Evolutionary conservation across 2,888 invertebrate genomes (phyloP).

Genomic region (Oscheius onirici): DNA sequence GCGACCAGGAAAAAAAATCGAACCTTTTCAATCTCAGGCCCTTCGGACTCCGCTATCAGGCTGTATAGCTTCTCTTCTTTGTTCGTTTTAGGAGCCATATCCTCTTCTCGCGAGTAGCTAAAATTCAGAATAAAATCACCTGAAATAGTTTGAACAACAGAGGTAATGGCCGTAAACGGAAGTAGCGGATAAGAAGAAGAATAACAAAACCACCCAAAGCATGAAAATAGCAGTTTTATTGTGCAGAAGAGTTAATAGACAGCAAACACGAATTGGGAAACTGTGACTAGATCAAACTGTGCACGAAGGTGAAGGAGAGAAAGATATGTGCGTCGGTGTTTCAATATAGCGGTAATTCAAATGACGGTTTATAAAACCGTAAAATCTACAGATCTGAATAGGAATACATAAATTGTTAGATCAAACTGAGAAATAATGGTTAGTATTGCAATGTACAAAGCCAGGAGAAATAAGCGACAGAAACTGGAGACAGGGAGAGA

Average conservation of each 20-base stretch:
- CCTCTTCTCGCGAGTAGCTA: neutral
- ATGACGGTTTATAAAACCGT: too few species aligned
- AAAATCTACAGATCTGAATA: too few species aligned
- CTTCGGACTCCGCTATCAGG: constrained; percentile 24
- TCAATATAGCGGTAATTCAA: neutral
- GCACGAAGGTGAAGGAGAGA: neutral
- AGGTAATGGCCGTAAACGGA: too few species aligned
- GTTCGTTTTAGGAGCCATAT: neutral
- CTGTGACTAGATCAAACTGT: constrained; percentile 13
- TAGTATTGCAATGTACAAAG: neutral
- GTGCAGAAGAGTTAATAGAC: constrained; percentile 28
- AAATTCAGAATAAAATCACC: too few species aligned
- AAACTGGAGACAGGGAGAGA: neutral
- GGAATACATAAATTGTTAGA: too few species aligned
- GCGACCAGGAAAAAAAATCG: neutral
- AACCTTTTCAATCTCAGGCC: constrained; percentile 30
- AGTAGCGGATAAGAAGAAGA: neutral
- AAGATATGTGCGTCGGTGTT: constrained; percentile 15
- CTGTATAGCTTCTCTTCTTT: constrained; percentile 17
- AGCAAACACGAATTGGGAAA: constrained; percentile 14
- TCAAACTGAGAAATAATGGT: neutral
- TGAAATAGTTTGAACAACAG: too few species aligned
- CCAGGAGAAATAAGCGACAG: neutral
- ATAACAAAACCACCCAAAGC: constrained; percentile 13
- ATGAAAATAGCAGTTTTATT: constrained; percentile 26